phyloP scores from a whole-genome alignment of 2,113 vertebrate genomes.

The Prionailurus bengalensis region DNA sequence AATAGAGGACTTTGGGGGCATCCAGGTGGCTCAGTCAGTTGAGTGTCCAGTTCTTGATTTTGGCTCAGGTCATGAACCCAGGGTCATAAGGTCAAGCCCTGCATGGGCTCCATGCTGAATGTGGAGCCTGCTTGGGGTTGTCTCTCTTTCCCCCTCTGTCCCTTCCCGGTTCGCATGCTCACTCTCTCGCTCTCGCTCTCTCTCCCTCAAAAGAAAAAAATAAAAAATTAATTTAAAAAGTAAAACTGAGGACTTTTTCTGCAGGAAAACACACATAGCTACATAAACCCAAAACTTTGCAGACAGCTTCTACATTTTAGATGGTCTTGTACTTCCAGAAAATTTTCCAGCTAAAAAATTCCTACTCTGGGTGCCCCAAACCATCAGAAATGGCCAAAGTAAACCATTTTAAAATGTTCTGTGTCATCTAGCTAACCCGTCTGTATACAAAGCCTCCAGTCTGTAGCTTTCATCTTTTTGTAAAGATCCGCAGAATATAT shows the following conservation, averaged over 20 bases:
- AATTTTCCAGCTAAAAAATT: conserved; percentile 30
- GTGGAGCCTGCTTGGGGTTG: too few relatives aligned
- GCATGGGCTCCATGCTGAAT: too few relatives aligned
- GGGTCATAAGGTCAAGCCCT: too few relatives aligned
- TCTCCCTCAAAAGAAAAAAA: too few relatives aligned
- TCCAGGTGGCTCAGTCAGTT: too few relatives aligned
- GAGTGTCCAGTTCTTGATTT: too few relatives aligned
- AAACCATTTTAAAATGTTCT: conserved; percentile 8
- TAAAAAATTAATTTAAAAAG: too few relatives aligned
- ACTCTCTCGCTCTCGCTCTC: too few relatives aligned
- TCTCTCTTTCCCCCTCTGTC: too few relatives aligned
- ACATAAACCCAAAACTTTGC: neutral
- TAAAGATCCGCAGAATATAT: conserved; percentile 16
- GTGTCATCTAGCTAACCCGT: neutral
- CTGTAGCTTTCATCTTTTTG: conserved; percentile 43
- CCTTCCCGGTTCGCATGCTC: too few relatives aligned
- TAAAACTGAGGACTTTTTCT: neutral
- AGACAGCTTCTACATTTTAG: conserved; percentile 45
- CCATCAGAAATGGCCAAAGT: neutral
- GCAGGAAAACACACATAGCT: neutral
- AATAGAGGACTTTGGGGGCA: neutral
- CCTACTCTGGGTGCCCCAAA: neutral
- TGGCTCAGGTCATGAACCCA: too few relatives aligned
- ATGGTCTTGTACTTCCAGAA: neutral
- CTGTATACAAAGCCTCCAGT: neutral